A percentile compares a stretch with the other conserved stretches of the same genome.
Evolutionary conservation across 2,888 invertebrate genomes (phyloP).

Genomic region (Drosophila meridionalis): DNA sequence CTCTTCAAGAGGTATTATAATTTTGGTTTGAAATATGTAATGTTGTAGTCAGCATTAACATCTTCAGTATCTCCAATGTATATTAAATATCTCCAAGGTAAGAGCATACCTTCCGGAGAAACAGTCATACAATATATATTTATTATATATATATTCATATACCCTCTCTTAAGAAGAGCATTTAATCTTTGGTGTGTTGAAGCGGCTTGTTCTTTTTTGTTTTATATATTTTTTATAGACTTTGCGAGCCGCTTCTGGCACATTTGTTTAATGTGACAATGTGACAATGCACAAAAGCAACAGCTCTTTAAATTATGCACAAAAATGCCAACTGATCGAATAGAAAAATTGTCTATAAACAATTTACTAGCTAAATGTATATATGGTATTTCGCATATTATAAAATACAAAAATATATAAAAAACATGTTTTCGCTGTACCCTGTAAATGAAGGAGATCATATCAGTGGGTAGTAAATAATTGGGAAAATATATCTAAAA

Average conservation of each 20-base stretch:
- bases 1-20: neutral
- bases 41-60: too few relatives aligned
- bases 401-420: neutral
- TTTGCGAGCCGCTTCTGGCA: conserved; percentile 69
- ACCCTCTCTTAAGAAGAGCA: neutral
- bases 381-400: conserved; percentile 37
- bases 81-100: too few relatives aligned
- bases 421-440: conserved; percentile 25
- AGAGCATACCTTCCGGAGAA: neutral
- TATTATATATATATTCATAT: neutral
- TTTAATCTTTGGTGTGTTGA: neutral
- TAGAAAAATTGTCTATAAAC: conserved; percentile 53
- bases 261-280: conserved; percentile 81
- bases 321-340: conserved; percentile 43
- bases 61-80: too few relatives aligned
- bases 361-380: conserved; percentile 49
- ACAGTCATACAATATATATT: too few relatives aligned
- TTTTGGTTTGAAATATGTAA: neutral
- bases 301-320: conserved; percentile 54
- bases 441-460: neutral
- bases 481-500: neutral
- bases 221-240: conserved; percentile 32
- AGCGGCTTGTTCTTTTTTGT: neutral
- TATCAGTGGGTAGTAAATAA: neutral
- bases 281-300: conserved; percentile 73